phyloP scores from a whole-genome alignment of 2,113 vertebrate species.

The Lepus europaeus region DNA sequence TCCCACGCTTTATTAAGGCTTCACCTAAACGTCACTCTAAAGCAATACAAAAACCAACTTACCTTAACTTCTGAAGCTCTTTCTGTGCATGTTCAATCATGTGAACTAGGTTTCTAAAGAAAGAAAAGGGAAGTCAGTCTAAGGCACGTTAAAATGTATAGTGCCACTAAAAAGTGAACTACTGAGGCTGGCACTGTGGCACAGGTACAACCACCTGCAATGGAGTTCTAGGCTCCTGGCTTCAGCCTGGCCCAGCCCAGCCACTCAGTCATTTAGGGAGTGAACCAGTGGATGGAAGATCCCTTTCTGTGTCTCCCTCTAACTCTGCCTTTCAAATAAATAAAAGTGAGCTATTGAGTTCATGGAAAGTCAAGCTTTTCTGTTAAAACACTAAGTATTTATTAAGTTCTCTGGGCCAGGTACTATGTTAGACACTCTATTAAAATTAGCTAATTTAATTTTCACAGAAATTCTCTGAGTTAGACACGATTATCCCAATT shows the following conservation, averaged over 20 bases:
- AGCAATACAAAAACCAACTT: slow-evolving; percentile 63
- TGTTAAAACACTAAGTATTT: slow-evolving; percentile 33
- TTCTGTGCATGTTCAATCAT: slow-evolving; percentile 99
- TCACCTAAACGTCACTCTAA: slow-evolving; percentile 39
- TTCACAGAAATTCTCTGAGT: slow-evolving; percentile 12
- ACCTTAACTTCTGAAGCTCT: slow-evolving; percentile 97
- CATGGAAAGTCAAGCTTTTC: slow-evolving; percentile 8
- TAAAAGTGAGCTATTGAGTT: background rate
- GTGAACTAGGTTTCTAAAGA: slow-evolving; percentile 93
- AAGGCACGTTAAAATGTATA: slow-evolving; percentile 8
- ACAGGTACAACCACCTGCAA: too few relatives aligned
- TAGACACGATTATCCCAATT: background rate
- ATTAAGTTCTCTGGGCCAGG: background rate
- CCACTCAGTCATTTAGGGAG: too few relatives aligned
- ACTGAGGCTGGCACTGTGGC: background rate
- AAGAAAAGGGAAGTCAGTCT: slow-evolving; percentile 53
- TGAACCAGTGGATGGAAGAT: too few relatives aligned
- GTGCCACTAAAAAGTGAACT: slow-evolving; percentile 3
- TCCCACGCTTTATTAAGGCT: background rate
- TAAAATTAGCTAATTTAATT: slow-evolving; percentile 20
- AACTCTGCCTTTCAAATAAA: too few relatives aligned
- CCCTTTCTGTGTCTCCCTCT: too few relatives aligned
- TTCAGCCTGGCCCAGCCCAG: too few relatives aligned
- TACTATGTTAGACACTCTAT: background rate
- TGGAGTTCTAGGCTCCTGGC: too few relatives aligned